Conservation (phyloP, 2,888 invertebrate species). For the Rhabditoides inermis region DNA sequence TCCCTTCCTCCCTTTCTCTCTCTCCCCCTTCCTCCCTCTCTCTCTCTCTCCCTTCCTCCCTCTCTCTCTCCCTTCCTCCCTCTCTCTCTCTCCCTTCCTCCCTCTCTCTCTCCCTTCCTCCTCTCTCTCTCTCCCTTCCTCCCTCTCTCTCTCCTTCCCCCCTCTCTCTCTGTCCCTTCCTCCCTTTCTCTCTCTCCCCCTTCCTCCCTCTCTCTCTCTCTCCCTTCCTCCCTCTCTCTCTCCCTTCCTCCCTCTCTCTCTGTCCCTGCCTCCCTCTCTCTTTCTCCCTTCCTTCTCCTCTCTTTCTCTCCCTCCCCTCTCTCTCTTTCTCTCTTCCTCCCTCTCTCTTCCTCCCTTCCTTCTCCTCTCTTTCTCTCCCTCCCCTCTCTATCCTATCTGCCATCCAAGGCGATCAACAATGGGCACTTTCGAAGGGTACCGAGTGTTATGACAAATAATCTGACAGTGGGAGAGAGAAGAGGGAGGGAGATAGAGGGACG, state of each 20-base stretch:
- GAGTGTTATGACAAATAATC: background rate
- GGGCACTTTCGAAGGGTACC: background rate
- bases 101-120: background rate
- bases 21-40: background rate
- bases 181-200: background rate
- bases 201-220: background rate
- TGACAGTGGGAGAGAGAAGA: background rate
- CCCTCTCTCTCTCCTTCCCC: too few species aligned
- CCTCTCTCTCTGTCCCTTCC: background rate
- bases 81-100: background rate
- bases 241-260: too few species aligned
- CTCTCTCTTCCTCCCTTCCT: conserved; percentile 1
- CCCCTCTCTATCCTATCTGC: too few species aligned
- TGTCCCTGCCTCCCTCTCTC: background rate
- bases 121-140: too few species aligned
- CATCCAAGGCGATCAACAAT: too few species aligned
- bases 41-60: background rate
- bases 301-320: background rate
- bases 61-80: background rate
- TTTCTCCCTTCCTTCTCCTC: background rate
- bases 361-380: too few species aligned
- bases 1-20: background rate
- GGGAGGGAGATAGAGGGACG: background rate
- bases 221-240: too few species aligned
- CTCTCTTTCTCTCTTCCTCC: conserved; percentile 9